Conservation (phyloP, 1,140 invertebrate genomes). For the Eumeta japonica region DNA sequence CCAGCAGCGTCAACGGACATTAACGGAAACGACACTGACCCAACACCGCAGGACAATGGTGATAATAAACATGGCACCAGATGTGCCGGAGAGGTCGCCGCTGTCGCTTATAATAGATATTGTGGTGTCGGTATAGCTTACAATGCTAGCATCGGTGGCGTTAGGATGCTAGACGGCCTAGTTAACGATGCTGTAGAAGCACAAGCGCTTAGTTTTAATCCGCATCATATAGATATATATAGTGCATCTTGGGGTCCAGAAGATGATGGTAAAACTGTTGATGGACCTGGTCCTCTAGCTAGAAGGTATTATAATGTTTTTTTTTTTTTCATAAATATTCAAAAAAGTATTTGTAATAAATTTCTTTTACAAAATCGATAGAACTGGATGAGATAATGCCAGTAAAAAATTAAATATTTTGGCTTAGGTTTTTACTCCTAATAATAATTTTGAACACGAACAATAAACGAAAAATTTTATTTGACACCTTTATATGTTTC, state of each 20-base stretch:
- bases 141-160: conserved; percentile 88
- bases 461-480: too few relatives aligned
- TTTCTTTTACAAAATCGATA: too few relatives aligned
- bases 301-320: conserved; percentile 58
- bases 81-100: conserved; percentile 90
- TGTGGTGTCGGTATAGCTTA: conserved; percentile 92
- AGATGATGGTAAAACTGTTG: conserved; percentile 95
- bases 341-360: too few relatives aligned
- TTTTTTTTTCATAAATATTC: too few relatives aligned
- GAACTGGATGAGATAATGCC: too few relatives aligned
- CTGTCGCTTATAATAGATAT: conserved; percentile 85
- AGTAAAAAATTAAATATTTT: too few relatives aligned
- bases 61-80: conserved; percentile 91
- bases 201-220: conserved; percentile 83
- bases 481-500: too few relatives aligned
- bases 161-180: conserved; percentile 91
- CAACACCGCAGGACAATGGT: conserved; percentile 91
- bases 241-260: conserved; percentile 95
- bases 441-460: too few relatives aligned
- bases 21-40: conserved; percentile 93
- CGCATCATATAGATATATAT: conserved; percentile 92
- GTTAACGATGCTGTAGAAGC: conserved; percentile 96
- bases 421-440: too few relatives aligned
- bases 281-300: conserved; percentile 93
- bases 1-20: conserved; percentile 94